Evolutionary conservation across 2,888 invertebrate species (phyloP).

Genomic region (Lomographa bimaculata): DNA sequence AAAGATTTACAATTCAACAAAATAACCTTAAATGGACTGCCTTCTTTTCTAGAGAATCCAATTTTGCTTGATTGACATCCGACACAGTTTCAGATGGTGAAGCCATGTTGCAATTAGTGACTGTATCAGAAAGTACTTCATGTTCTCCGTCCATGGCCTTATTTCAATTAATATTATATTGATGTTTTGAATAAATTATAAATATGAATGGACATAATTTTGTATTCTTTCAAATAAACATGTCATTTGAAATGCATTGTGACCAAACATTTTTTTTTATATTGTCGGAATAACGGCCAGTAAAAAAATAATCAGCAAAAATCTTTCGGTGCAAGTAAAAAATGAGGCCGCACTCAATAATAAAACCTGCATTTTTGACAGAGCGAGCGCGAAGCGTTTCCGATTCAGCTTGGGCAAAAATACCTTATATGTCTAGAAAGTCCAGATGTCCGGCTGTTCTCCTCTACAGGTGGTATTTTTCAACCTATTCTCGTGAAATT

Average conservation of each 20-base stretch:
- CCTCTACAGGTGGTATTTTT: too few relatives aligned
- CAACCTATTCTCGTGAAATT: too few relatives aligned
- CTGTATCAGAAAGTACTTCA: slow-evolving; percentile 67
- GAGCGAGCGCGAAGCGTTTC: too few relatives aligned
- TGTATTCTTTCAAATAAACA: slow-evolving; percentile 41
- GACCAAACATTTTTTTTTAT: slow-evolving; percentile 3
- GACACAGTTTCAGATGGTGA: slow-evolving; percentile 64
- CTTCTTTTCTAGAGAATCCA: slow-evolving; percentile 75
- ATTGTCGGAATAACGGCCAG: slow-evolving; percentile 3
- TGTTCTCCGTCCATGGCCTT: slow-evolving; percentile 70
- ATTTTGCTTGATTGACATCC: slow-evolving; percentile 67
- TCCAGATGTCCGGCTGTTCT: too few relatives aligned
- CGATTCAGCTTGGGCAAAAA: too few relatives aligned
- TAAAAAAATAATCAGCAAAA: too few relatives aligned
- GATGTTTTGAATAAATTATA: slow-evolving; percentile 27
- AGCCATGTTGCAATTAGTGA: slow-evolving; percentile 63
- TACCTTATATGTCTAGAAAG: too few relatives aligned
- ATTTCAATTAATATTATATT: slow-evolving; percentile 29
- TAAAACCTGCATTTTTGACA: too few relatives aligned
- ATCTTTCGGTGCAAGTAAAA: too few relatives aligned
- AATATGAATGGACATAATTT: slow-evolving; percentile 49
- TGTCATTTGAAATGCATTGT: slow-evolving; percentile 19
- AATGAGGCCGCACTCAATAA: too few relatives aligned
- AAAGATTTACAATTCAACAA: too few relatives aligned
- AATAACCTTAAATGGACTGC: slow-evolving; percentile 75